Percentiles rank a stretch among this genome's conserved stretches.
These are phyloP conservation scores for Sitodiplosis mosellana DNA, from an alignment of 1,140 invertebrate genomes.

Conservation along the genomic window DNA sequence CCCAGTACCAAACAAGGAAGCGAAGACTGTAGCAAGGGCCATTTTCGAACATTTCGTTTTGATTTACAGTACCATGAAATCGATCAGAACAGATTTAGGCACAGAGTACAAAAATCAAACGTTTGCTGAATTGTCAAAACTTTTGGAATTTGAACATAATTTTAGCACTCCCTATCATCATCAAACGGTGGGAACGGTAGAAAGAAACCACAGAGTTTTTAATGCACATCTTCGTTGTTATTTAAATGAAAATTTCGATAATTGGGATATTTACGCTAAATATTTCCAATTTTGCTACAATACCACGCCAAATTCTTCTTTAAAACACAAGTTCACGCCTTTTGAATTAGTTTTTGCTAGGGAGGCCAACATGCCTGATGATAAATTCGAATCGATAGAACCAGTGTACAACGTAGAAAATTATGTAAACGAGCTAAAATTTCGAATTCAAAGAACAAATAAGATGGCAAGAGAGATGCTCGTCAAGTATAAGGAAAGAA, in stretches of 20 bases:
- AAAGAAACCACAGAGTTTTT: background rate
- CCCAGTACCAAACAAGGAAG: conserved; percentile 5
- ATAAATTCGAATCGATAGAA: too few relatives aligned
- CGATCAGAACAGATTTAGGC: conserved; percentile 4
- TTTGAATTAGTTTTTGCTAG: conserved; percentile 4
- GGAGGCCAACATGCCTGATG: too few relatives aligned
- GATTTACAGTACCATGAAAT: conserved; percentile 7
- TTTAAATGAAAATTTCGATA: background rate
- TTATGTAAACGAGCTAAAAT: too few relatives aligned
- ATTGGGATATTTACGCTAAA: background rate
- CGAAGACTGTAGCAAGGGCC: conserved; percentile 4
- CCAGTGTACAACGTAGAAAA: too few relatives aligned
- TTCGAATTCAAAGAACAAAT: too few relatives aligned
- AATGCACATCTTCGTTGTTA: background rate
- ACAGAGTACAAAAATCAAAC: conserved; percentile 10
- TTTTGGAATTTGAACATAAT: conserved; percentile 4
- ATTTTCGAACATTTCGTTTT: conserved; percentile 5
- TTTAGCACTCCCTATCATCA: background rate
- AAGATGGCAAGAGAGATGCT: too few relatives aligned
- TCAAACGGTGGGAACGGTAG: background rate
- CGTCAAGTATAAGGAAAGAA: too few relatives aligned
- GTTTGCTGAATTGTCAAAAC: conserved; percentile 1
- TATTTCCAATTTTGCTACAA: conserved; percentile 3
- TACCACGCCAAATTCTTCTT: background rate
- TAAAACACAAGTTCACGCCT: background rate